Conservation (phyloP, 2,797 vertebrate species). For the Sitta carolinensis region DNA sequence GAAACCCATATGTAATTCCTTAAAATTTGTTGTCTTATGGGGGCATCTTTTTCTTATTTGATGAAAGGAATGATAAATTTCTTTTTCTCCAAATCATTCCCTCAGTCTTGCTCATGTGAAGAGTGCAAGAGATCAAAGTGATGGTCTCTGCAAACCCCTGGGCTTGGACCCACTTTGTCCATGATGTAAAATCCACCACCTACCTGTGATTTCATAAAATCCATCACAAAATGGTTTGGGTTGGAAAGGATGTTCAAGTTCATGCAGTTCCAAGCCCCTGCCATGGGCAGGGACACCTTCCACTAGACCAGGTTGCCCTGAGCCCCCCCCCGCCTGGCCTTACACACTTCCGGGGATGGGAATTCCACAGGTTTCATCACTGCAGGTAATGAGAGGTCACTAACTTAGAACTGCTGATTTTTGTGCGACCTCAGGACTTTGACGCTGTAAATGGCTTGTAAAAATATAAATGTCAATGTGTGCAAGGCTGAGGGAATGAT, state of each 20-base stretch:
- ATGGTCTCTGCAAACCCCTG: background rate
- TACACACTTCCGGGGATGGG: background rate
- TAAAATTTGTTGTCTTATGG: background rate
- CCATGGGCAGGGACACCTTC: background rate
- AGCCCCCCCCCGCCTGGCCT: background rate
- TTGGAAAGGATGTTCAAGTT: background rate
- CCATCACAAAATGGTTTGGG: background rate
- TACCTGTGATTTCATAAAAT: slow-evolving; percentile 50
- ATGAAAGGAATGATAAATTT: background rate
- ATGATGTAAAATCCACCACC: background rate
- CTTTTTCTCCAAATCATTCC: background rate
- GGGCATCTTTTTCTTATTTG: background rate
- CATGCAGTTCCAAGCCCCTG: background rate
- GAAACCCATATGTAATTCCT: background rate
- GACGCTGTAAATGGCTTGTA: background rate
- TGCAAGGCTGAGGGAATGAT: background rate
- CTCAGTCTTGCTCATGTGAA: background rate
- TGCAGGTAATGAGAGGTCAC: background rate
- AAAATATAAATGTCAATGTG: fast-evolving
- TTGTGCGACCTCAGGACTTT: background rate
- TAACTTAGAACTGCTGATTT: background rate
- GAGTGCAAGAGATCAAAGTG: background rate
- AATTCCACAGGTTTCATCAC: slow-evolving; percentile 12
- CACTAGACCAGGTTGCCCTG: background rate
- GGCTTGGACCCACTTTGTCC: background rate